These are phyloP conservation scores for Polyodon spathula DNA, from an alignment of 2,113 vertebrate species.

Conservation along the genomic window DNA sequence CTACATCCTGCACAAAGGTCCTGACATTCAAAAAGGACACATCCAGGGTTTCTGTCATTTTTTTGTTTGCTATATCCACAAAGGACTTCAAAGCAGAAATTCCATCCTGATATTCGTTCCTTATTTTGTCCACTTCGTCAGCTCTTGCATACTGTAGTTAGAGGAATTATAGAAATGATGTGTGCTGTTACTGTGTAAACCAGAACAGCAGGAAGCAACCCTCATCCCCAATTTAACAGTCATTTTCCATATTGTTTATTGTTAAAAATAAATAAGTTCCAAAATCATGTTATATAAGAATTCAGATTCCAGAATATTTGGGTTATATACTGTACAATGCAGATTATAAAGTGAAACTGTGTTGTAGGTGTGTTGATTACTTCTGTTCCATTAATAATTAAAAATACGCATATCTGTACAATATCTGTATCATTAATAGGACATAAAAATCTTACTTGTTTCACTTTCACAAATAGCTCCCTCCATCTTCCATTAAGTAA, in stretches of 20 bases:
- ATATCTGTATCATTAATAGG: no score
- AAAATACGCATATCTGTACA: neutral
- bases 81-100: conserved; percentile 63
- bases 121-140: conserved; percentile 78
- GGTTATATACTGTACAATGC: no score
- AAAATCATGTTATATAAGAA: no score
- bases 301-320: no score
- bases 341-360: no score
- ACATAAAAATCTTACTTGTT: conserved; percentile 62
- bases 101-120: conserved; percentile 69
- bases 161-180: neutral
- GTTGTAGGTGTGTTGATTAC: no score
- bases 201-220: no score
- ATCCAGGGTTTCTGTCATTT: conserved; percentile 63
- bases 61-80: conserved; percentile 64
- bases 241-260: no score
- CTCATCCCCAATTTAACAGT: no score
- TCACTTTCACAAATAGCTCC: conserved; percentile 73
- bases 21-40: conserved; percentile 75
- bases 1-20: conserved; percentile 73
- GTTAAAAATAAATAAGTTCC: no score
- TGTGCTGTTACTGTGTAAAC: neutral
- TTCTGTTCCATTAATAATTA: no score
- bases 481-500: conserved; percentile 64
- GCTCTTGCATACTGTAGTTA: conserved; percentile 67